These are phyloP conservation scores for Phoeniculus purpureus DNA, from an alignment of 2,797 vertebrate species.

Conservation along the genomic window DNA sequence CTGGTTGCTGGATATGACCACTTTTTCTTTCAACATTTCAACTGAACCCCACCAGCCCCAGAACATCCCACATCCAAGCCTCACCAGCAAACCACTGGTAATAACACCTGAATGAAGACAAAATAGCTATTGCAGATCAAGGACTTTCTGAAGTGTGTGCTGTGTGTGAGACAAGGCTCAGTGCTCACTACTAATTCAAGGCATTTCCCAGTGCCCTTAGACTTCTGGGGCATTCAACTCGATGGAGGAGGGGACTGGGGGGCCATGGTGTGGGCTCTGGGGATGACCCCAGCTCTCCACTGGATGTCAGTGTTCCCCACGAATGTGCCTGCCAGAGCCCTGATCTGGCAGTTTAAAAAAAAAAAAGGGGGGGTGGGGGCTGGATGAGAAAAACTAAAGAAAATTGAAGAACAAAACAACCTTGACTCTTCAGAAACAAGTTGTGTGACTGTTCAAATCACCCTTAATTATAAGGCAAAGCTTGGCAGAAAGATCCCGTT, in stretches of 20 bases:
- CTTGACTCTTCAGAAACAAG: slow-evolving; percentile 59
- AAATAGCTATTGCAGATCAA: neutral
- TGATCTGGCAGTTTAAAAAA: slow-evolving; percentile 77
- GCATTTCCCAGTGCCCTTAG: neutral
- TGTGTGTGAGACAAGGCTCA: accelerated
- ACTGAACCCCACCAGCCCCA: neutral
- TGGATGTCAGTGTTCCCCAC: slow-evolving; percentile 83
- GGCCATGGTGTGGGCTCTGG: slow-evolving; percentile 19
- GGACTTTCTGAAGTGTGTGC: neutral
- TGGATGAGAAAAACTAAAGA: slow-evolving; percentile 5
- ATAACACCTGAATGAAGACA: neutral
- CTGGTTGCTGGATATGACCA: neutral
- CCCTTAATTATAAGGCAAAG: slow-evolving; percentile 60
- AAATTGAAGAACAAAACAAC: slow-evolving; percentile 30
- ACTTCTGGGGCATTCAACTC: neutral
- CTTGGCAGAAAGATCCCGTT: slow-evolving; percentile 59
- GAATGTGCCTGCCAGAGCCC: slow-evolving; percentile 68
- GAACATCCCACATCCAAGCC: neutral
- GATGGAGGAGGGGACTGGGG: neutral
- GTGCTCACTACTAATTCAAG: neutral
- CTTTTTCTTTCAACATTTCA: slow-evolving; percentile 26
- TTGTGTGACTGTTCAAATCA: slow-evolving; percentile 39
- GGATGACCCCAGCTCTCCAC: slow-evolving; percentile 74
- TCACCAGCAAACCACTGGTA: neutral
- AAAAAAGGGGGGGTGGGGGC: neutral